Percentiles rank a stretch among this genome's conserved stretches.
These are phyloP conservation scores for Macropus fuliginosus DNA, from an alignment of 2,797 vertebrate genomes.

Conservation along the genomic window DNA sequence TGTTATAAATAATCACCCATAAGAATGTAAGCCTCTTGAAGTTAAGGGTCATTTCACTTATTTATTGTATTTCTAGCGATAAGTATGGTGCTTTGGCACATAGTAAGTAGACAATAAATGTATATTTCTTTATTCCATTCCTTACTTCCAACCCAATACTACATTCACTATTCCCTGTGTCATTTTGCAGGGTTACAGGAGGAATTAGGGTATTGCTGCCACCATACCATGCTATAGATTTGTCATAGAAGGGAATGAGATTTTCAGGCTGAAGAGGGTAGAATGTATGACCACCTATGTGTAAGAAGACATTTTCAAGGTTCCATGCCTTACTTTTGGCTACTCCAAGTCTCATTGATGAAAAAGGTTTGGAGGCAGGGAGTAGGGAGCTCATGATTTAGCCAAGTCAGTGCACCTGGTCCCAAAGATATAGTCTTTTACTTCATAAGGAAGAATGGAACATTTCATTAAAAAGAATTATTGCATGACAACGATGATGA, in stretches of 20 bases:
- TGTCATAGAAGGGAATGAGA: conserved; percentile 53
- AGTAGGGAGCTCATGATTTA: conserved; percentile 57
- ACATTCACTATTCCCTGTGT: neutral
- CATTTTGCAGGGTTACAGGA: neutral
- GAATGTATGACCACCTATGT: conserved; percentile 48
- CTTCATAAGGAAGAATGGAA: neutral
- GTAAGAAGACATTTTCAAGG: conserved; percentile 54
- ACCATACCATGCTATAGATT: neutral
- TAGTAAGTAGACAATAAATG: neutral
- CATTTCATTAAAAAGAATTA: conserved; percentile 45
- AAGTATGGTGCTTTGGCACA: neutral
- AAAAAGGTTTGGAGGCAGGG: conserved; percentile 52
- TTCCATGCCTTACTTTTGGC: conserved; percentile 49
- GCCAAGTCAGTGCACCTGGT: neutral
- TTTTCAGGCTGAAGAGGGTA: conserved; percentile 57
- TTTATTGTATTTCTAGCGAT: neutral
- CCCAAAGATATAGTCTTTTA: conserved; percentile 48
- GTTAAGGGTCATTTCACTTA: neutral
- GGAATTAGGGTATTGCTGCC: neutral
- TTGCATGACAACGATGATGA: neutral
- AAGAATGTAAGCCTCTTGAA: neutral
- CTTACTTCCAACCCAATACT: neutral
- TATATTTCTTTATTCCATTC: neutral
- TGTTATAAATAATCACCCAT: neutral
- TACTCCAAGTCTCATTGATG: conserved; percentile 51